Evolutionary conservation across 1,140 invertebrate genomes (phyloP).

Genomic region (Cecropterus lyciades): DNA sequence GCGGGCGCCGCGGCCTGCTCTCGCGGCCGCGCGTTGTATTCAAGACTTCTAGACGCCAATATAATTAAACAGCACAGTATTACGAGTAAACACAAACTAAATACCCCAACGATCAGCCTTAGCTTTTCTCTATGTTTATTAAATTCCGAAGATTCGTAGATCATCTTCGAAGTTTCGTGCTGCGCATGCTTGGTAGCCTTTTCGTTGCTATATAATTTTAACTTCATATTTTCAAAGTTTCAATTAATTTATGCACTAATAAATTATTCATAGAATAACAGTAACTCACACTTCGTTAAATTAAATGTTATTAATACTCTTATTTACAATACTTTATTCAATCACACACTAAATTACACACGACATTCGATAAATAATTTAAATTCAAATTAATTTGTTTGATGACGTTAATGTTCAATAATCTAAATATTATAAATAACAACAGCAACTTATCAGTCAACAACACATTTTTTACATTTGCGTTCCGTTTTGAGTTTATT

Average conservation of each 20-base stretch:
- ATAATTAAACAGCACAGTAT: not conserved
- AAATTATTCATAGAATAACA: too few species aligned
- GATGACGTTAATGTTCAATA: too few species aligned
- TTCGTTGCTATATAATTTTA: slow-evolving; percentile 6
- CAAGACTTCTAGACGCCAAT: not conserved
- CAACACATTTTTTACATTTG: too few species aligned
- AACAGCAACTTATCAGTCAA: too few species aligned
- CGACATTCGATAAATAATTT: too few species aligned
- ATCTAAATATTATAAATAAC: too few species aligned
- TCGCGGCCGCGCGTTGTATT: not conserved
- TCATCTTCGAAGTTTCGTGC: not conserved
- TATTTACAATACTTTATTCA: too few species aligned
- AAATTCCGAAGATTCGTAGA: not conserved
- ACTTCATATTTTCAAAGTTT: slow-evolving; percentile 9
- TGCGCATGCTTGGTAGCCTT: not conserved
- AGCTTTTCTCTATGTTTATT: not conserved
- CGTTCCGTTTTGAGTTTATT: too few species aligned
- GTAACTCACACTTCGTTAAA: too few species aligned
- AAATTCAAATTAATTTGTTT: too few species aligned
- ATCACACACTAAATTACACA: too few species aligned
- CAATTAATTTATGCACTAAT: not conserved
- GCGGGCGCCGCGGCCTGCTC: not conserved
- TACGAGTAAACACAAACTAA: slow-evolving; percentile 3
- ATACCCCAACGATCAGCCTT: not conserved
- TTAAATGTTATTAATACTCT: too few species aligned